A percentile compares a stretch with the other conserved stretches of the same genome.
These are phyloP conservation scores for Xestia sexstrigata DNA, from an alignment of 2,888 invertebrate species.

Conservation along the genomic window DNA sequence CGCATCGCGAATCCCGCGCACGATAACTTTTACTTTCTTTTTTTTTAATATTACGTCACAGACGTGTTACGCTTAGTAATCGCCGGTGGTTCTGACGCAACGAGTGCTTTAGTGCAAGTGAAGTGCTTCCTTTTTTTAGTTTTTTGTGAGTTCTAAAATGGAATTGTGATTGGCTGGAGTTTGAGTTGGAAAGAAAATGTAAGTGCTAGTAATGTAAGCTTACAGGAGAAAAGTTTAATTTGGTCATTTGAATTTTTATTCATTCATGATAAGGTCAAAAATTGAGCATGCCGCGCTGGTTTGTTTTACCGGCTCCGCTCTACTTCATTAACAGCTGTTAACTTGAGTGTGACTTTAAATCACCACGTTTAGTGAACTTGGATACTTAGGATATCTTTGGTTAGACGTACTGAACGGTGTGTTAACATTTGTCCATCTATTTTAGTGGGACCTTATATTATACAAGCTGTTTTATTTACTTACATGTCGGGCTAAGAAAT, in stretches of 20 bases:
- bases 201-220: conserved; percentile 49
- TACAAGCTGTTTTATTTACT: not conserved
- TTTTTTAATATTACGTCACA: conserved; percentile 71
- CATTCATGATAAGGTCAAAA: not conserved
- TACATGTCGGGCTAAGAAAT: not conserved
- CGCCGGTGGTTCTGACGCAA: conserved; percentile 65
- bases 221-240: not conserved
- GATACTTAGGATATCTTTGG: no score
- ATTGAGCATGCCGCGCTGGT: not conserved
- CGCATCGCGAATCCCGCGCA: conserved; percentile 67
- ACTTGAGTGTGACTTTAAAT: conserved; percentile 5
- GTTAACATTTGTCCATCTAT: no score
- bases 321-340: conserved; percentile 29
- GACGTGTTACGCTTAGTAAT: conserved; percentile 68
- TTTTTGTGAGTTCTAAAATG: conserved; percentile 61
- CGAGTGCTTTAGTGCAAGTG: conserved; percentile 63
- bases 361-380: conserved; percentile 7
- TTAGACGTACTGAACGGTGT: no score
- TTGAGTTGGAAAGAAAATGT: conserved; percentile 41
- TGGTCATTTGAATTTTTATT: not conserved
- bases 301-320: conserved; percentile 3
- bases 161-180: conserved; percentile 57
- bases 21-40: conserved; percentile 79
- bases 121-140: conserved; percentile 51
- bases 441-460: no score